phyloP scores from a whole-genome alignment of 1,140 invertebrate species.

The Macrobrachium nipponense region DNA sequence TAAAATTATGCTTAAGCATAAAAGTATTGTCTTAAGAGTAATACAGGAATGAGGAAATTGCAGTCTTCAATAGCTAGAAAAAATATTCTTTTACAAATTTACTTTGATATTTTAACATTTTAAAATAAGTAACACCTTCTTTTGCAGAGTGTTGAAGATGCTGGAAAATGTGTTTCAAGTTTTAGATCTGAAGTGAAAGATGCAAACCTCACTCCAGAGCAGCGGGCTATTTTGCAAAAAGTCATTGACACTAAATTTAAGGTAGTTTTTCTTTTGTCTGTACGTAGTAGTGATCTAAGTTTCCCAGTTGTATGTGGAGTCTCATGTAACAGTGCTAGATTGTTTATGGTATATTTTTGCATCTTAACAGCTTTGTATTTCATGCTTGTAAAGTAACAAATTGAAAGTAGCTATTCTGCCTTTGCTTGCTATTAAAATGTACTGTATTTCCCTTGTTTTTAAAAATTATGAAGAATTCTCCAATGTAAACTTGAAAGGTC shows the following conservation, averaged over 20 bases:
- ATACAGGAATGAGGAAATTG: not conserved
- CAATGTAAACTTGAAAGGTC: too few species aligned
- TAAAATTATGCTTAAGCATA: not conserved
- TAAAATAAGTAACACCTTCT: too few species aligned
- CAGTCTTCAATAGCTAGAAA: too few species aligned
- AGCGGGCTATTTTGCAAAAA: conserved; percentile 58
- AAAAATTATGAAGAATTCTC: too few species aligned
- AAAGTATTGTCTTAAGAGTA: not conserved
- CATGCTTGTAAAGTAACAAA: too few species aligned
- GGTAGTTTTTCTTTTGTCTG: conserved; percentile 8
- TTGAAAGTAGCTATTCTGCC: too few species aligned
- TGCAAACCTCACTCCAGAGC: conserved; percentile 48
- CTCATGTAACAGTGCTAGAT: too few species aligned
- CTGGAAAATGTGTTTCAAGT: conserved; percentile 56
- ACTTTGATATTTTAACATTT: not conserved
- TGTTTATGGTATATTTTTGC: not conserved
- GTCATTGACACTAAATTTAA: conserved; percentile 62
- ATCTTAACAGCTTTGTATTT: too few species aligned
- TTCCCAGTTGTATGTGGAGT: not conserved
- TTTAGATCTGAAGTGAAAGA: conserved; percentile 57
- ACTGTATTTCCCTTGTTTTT: too few species aligned
- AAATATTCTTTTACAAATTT: too few species aligned
- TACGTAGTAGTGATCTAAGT: not conserved
- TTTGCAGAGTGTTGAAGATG: conserved; percentile 61
- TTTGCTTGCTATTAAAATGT: too few species aligned